Base-by-base conservation (phyloP, 2,113 vertebrate species). In the Origma solitaria region DNA sequence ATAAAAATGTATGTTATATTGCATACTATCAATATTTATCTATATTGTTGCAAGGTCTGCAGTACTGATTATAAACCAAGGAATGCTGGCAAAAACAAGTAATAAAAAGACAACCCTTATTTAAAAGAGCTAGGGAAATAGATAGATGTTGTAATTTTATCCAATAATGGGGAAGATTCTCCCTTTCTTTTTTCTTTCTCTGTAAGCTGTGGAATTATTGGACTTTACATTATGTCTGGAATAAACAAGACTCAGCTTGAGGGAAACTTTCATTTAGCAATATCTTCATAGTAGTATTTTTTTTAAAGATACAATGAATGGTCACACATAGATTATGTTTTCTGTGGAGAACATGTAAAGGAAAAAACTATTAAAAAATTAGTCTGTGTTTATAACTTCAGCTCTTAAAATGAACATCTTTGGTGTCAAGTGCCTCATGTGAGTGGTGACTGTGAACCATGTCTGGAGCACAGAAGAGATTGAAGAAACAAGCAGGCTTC, bases 401-500 rank as follows among this genome's bases (percentile, higher is more conserved):
- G 37, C 35, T 85, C 50, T 83, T 93, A 90, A 42, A 33, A 80
- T 42, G 79, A 95, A 79, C 72, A 58, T 89, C 64, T 95, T 75
- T 49, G 77, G 78, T 93, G 78, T 44, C 83, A 54, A 58, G 10
- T 22, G 44, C 54, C 62, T 94, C 53, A 54, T 13, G 44, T 40
- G 40, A 91, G 69, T 47, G 54, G 86, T 1, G 1, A 23, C 4
- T 69, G 42, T 79, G 58, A 92, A 94, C 91, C 88, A 56, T 88
- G 96, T 97, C 85, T 95, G 89, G 91, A 95, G 84, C 79, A 91
- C 33, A 92, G 81, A 60, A 54, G 27, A 77, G 62, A 92, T n/a
- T 96, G 88, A 92, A 94, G 88, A 92, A 94, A 96, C 42, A 93
- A 93, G 90, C 82, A 90, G 75, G 86, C 31, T 95, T 95, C 85